These are phyloP conservation scores for Cariama cristata DNA, from an alignment of 2,113 vertebrate species.

Conservation along the genomic window DNA sequence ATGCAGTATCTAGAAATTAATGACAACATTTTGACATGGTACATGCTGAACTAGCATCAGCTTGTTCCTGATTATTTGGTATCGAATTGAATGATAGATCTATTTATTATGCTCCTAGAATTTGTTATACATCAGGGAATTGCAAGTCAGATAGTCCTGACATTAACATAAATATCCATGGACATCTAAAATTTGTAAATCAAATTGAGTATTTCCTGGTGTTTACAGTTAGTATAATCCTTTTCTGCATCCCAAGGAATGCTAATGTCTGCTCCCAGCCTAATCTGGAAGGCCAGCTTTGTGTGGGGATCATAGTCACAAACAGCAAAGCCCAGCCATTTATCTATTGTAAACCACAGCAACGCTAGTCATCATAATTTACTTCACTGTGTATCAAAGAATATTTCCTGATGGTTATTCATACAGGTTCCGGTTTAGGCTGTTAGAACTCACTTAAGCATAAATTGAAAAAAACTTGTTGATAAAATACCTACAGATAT, in stretches of 20 bases:
- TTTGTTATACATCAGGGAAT: conserved; percentile 34
- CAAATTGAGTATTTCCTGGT: neutral
- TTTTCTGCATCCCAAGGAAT: neutral
- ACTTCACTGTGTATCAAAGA: neutral
- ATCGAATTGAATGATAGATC: conserved; percentile 12
- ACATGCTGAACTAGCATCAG: conserved; percentile 39
- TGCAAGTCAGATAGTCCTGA: conserved; percentile 6
- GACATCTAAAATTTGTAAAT: neutral
- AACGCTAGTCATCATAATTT: neutral
- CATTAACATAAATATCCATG: conserved; percentile 2
- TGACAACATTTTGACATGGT: conserved; percentile 27
- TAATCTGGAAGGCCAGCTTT: neutral
- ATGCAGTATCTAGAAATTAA: conserved; percentile 21
- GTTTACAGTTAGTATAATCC: neutral
- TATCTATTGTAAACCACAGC: neutral
- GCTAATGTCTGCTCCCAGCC: neutral
- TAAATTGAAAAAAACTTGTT: neutral
- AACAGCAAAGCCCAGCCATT: neutral
- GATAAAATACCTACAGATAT: neutral
- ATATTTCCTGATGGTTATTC: neutral
- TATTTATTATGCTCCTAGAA: conserved; percentile 40
- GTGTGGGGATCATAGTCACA: neutral
- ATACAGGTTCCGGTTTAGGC: neutral
- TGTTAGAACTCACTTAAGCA: neutral
- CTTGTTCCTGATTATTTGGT: conserved; percentile 24